These are phyloP conservation scores for Zhuqinia jingwanae DNA, from an alignment of 2,888 invertebrate genomes.

Conservation along the genomic window DNA sequence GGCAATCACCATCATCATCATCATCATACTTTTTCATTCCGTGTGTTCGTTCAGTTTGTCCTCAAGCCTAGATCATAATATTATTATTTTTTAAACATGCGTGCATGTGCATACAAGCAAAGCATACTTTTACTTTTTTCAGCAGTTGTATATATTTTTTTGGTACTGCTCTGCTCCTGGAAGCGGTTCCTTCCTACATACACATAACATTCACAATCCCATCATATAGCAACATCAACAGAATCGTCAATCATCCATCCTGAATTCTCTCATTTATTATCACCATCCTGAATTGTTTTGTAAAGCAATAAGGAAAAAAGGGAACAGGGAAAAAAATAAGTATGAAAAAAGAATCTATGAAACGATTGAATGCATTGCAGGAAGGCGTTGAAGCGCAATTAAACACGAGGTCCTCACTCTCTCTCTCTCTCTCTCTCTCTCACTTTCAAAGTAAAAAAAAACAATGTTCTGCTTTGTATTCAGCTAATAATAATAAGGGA, in stretches of 20 bases:
- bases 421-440: conserved; percentile 1
- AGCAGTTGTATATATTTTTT: background rate
- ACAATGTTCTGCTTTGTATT: background rate
- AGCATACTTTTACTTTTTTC: conserved; percentile 30
- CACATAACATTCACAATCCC: too few species aligned
- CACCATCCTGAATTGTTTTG: too few species aligned
- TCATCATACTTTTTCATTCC: background rate
- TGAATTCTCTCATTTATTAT: background rate
- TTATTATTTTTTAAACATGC: too few species aligned
- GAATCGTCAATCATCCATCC: conserved; percentile 23
- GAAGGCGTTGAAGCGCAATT: conserved; percentile 58
- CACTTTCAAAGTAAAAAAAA: conserved; percentile 2
- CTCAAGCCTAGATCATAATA: conserved; percentile 11
- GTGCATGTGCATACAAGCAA: too few species aligned
- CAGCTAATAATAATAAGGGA: background rate
- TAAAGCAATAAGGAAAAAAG: background rate
- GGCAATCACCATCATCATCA: too few species aligned
- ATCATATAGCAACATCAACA: background rate
- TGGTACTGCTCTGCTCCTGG: conserved; percentile 16
- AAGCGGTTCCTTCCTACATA: background rate
- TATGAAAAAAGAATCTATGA: conserved; percentile 38
- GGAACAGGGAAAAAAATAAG: background rate
- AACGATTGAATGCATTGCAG: conserved; percentile 37
- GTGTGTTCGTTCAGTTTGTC: conserved; percentile 44
- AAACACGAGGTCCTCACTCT: conserved; percentile 21